Evolutionary conservation across 2,797 vertebrate species (phyloP).

Genomic region (Gila robusta): DNA sequence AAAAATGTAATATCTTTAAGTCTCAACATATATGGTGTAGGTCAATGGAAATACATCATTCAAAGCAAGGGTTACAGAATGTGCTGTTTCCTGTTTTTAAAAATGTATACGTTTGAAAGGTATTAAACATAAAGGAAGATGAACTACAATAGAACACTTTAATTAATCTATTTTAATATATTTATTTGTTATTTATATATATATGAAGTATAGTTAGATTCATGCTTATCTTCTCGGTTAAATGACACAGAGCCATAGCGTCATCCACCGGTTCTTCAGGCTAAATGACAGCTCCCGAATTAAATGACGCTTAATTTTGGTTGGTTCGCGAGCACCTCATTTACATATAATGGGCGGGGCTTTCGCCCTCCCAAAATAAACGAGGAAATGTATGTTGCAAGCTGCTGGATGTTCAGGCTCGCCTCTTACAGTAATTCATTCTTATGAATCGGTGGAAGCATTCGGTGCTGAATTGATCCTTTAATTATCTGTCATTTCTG

Average conservation of each 20-base stretch:
- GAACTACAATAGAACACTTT: background rate
- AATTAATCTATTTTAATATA: background rate
- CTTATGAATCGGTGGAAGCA: background rate
- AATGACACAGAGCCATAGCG: background rate
- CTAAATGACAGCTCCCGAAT: background rate
- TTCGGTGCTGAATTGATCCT: background rate
- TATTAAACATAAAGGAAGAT: background rate
- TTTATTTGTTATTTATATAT: no score
- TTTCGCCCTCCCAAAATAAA: background rate
- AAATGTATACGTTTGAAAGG: background rate
- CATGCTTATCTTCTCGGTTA: background rate
- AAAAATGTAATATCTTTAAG: background rate
- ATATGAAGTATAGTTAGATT: background rate
- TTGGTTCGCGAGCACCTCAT: background rate
- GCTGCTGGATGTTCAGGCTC: background rate
- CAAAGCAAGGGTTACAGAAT: no score
- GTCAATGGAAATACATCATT: no score
- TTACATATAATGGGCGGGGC: background rate
- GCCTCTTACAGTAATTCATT: background rate
- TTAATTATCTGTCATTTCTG: background rate
- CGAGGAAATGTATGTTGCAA: background rate
- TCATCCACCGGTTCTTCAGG: background rate
- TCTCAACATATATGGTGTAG: background rate
- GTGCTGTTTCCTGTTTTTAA: background rate
- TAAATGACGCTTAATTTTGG: background rate